Base-by-base conservation (phyloP, 2,113 vertebrate species). In the Osmerus eperlanus region DNA sequence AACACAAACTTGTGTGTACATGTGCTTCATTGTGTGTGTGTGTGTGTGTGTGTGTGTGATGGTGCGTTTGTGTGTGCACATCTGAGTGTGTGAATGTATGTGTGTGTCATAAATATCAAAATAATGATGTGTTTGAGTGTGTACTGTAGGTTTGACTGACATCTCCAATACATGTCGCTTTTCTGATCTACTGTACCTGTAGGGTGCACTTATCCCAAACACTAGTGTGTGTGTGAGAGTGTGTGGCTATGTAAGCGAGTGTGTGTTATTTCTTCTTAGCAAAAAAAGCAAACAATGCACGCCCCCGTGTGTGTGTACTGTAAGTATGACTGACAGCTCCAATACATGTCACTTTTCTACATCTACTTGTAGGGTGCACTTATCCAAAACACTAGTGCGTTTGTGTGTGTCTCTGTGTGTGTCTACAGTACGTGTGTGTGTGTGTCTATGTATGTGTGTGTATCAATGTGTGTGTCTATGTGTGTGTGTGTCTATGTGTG, bases 151-250 rank as follows among this genome's bases (percentile, higher is more conserved):
- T 41, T n/a, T 51, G 59, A 61, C 59, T 74, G 71, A 77, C 36
- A 63, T 63, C 67, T 65, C 19, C 62, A 16, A 67, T 67, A 76
- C 61, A 63, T 71, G 55, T 62, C 36, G 61, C 36, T 56, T 62
- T 61, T 29, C 14, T 8, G 21, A 62, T n/a, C 36, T 41, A 55
- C 18, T 29, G 13, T 62, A 29, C 23, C 23, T 62, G 12, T 14
- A 25, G 60, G 69, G 73, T 72, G 61, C 73, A 75, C 70, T 75
- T 75, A 75, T 67, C 69, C 59, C 52, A 21, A 21, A 71, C 21
- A 32, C 53, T 54, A 65, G n/a, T n/a, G 65, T 65, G 70, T 76
- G 67, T 32, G 36, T 52, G 12, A 66, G 5, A 21, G n/a, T 25
- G 2, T 54, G 12, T 54, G 53, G 53, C 3, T 54, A 13, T 14